Evolutionary conservation across 2,888 invertebrate genomes (phyloP).

Genomic region (Cosmopolites sordidus): DNA sequence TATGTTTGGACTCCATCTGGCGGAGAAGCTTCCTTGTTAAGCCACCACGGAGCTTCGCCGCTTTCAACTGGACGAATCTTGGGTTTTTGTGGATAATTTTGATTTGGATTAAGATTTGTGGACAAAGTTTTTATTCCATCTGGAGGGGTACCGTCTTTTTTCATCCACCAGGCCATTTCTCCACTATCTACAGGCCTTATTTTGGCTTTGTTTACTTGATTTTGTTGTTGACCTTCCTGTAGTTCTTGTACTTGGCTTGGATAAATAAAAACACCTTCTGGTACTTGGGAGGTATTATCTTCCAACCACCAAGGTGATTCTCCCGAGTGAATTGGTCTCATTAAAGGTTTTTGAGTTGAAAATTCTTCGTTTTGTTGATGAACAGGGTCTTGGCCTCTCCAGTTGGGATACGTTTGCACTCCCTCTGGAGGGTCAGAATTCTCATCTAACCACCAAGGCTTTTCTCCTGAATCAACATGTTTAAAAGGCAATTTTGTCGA

Average conservation of each 20-base stretch:
- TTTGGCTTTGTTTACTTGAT: slow-evolving; percentile 18
- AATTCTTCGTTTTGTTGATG: slow-evolving; percentile 5
- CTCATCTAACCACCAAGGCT: slow-evolving; percentile 70
- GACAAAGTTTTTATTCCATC: slow-evolving; percentile 54
- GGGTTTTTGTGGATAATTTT: slow-evolving; percentile 5
- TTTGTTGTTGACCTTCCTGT: slow-evolving; percentile 22
- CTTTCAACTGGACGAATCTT: slow-evolving; percentile 34
- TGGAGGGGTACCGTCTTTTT: slow-evolving; percentile 63
- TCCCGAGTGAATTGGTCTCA: slow-evolving; percentile 44
- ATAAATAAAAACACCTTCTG: slow-evolving; percentile 53
- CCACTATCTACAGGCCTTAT: slow-evolving; percentile 44
- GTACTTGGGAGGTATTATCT: slow-evolving; percentile 59
- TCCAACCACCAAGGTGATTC: slow-evolving; percentile 71
- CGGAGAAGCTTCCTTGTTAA: slow-evolving; percentile 63
- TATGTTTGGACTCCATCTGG: slow-evolving; percentile 59
- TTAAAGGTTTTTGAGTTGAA: slow-evolving; percentile 10
- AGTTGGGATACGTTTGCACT: slow-evolving; percentile 17
- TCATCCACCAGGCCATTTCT: slow-evolving; percentile 69
- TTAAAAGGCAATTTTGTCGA: slow-evolving; percentile 20
- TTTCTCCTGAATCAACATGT: slow-evolving; percentile 51
- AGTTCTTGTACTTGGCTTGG: slow-evolving; percentile 15
- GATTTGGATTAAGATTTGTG: background rate
- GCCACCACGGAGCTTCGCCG: slow-evolving; percentile 69
- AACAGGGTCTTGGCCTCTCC: background rate
- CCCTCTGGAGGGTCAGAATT: slow-evolving; percentile 15